Evolutionary conservation across 2,797 vertebrate species (phyloP), one percentile per base, ranked within the genome.

Genomic region (Epinephelus malabaricus): DNA sequence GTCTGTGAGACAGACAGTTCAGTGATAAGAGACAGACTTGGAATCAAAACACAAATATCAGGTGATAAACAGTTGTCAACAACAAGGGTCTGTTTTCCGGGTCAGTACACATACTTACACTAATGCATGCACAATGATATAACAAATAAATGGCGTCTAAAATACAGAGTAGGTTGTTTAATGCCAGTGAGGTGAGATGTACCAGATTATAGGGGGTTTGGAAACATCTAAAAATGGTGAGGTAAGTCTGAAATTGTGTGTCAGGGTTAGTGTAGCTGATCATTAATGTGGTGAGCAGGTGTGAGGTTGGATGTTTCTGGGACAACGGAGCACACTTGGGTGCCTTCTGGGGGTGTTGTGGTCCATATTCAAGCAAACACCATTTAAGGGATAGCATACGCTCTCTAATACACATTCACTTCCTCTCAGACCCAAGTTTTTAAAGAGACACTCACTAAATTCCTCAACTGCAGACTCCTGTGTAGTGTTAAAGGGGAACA

Each of bases 251-350:
- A 45, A 17, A 25, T 59, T 81, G 70, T 59, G 68, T 73, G 73
- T 76, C 54, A 45, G 51, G 51, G 56, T 19, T 71, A 3, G 25
- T 64, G 75, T 49, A 59, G 67, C 64, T 46, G 74, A 70, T 83
- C 73, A 74, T 78, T 79, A 67, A 75, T 73, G 82, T 71, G 54
- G 46, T 43, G 64, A 86, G 78, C 81, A 89, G 84, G 81, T 89
- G 83, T 79, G 72, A 70, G 72, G 50, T 50, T 79, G 76, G 73
- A 86, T 79, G 80, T 89, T 85, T 88, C 73, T 88, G 83, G 83
- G 81, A 55, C 80, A 85, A 58, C 49, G 3, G 40, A 66, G 71
- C 50, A 47, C 34, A 61, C 34, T 19, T 47, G 71, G 70, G 66
- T 30, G 76, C 70, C 79, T 86, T 80, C 66, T 73, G 77, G 77